These are phyloP conservation scores for Tyria jacobaeae DNA, from an alignment of 2,888 invertebrate species.

Conservation along the genomic window DNA sequence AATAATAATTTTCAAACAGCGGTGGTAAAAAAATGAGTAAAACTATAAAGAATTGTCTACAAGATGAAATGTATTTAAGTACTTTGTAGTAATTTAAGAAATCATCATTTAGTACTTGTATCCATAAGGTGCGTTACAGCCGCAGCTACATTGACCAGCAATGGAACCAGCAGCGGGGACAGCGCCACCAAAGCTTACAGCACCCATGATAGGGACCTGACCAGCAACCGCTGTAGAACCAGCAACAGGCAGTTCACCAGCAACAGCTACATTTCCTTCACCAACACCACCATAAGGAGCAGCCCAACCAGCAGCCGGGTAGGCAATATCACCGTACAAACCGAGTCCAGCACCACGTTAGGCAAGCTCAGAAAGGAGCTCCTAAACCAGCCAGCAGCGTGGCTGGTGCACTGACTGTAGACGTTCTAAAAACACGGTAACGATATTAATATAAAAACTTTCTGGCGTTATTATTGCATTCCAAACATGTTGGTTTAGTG, in stretches of 20 bases:
- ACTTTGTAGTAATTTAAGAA: neutral
- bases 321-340: constrained; percentile 13
- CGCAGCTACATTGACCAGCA: constrained; percentile 60
- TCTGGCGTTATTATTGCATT: no score
- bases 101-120: neutral
- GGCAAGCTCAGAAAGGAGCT: constrained; percentile 1
- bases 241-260: constrained; percentile 59
- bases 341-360: constrained; percentile 15
- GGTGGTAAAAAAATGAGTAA: no score
- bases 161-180: constrained; percentile 63
- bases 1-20: no score
- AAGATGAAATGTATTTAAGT: no score
- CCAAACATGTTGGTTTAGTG: no score
- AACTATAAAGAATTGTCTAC: no score
- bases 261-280: constrained; percentile 55
- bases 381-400: constrained; percentile 17
- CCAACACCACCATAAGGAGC: constrained; percentile 50
- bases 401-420: constrained; percentile 30
- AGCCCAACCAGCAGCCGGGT: constrained; percentile 22
- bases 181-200: constrained; percentile 60
- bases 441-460: neutral
- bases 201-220: constrained; percentile 59
- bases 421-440: neutral
- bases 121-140: constrained; percentile 29
- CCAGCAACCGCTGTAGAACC: constrained; percentile 58